Evolutionary conservation across 2,797 vertebrate genomes (phyloP).

Genomic region (Sebastes kiyomatsui): DNA sequence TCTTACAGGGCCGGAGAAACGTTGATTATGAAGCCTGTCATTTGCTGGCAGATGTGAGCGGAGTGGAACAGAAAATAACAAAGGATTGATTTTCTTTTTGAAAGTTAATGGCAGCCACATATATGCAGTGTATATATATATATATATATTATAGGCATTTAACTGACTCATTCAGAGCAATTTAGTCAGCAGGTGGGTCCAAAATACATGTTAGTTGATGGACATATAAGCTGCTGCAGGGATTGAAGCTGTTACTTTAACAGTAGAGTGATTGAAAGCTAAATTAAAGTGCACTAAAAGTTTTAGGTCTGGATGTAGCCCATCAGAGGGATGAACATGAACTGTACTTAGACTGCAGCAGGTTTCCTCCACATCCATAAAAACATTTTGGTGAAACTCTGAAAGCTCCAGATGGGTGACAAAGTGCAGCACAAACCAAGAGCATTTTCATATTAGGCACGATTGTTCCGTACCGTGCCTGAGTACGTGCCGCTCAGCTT

Average conservation of each 20-base stretch:
- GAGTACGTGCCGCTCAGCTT: no score
- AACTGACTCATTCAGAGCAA: not conserved
- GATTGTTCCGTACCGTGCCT: no score
- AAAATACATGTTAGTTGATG: not conserved
- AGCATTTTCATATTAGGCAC: no score
- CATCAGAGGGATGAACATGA: not conserved
- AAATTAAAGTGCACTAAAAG: not conserved
- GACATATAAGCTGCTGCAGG: not conserved
- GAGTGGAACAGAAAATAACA: not conserved
- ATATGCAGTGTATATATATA: not conserved
- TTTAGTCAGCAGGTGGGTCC: not conserved
- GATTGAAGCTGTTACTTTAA: not conserved
- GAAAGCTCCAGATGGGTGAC: not conserved
- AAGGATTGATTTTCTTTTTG: not conserved
- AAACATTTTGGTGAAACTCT: not conserved
- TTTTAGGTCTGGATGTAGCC: not conserved
- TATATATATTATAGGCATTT: not conserved
- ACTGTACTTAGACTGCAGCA: not conserved
- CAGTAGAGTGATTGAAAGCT: not conserved
- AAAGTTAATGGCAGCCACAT: not conserved
- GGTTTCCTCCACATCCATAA: conserved; percentile 2
- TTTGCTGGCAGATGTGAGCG: conserved; percentile 9
- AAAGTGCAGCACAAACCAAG: not conserved
- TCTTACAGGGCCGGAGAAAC: not conserved
- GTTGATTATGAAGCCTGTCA: not conserved